A percentile compares a stretch with the other conserved stretches of the same genome.
Evolutionary conservation across 2,797 vertebrate species (phyloP).

Genomic region (Girardinus metallicus): DNA sequence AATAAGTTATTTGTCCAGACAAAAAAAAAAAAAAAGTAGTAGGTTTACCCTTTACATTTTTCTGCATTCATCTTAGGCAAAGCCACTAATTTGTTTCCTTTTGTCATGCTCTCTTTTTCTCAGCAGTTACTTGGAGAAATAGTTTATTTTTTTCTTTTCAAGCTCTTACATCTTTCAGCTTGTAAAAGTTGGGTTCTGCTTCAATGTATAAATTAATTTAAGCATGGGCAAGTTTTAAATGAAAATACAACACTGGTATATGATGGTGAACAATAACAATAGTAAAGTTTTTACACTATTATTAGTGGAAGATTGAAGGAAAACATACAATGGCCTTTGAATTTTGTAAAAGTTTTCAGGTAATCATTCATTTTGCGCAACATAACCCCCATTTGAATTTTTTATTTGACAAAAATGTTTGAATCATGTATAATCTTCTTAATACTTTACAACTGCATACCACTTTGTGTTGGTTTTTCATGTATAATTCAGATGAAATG

Average conservation of each 20-base stretch:
- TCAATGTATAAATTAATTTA: not conserved
- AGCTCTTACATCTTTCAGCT: slow-evolving; percentile 3
- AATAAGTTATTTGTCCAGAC: slow-evolving; percentile 12
- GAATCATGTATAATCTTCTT: too few species aligned
- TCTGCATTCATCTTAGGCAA: not conserved
- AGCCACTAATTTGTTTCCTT: not conserved
- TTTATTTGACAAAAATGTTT: not conserved
- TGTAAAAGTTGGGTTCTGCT: not conserved
- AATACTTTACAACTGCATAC: too few species aligned
- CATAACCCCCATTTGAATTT: not conserved
- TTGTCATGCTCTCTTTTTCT: slow-evolving; percentile 10
- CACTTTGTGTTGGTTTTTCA: too few species aligned
- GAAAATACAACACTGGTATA: not conserved
- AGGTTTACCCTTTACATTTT: not conserved
- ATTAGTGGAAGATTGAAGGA: not conserved
- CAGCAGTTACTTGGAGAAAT: too few species aligned
- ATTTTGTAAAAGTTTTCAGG: not conserved
- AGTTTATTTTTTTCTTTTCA: not conserved
- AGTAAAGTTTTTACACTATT: not conserved
- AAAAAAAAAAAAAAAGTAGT: not conserved
- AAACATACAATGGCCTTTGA: not conserved
- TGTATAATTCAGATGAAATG: too few species aligned
- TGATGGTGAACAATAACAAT: not conserved
- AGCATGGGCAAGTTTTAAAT: not conserved
- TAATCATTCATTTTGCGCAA: not conserved